A percentile compares a stretch with the other conserved stretches of the same genome.
Conservation (phyloP, 1,140 invertebrate species). For the Amyelois transitella region DNA sequence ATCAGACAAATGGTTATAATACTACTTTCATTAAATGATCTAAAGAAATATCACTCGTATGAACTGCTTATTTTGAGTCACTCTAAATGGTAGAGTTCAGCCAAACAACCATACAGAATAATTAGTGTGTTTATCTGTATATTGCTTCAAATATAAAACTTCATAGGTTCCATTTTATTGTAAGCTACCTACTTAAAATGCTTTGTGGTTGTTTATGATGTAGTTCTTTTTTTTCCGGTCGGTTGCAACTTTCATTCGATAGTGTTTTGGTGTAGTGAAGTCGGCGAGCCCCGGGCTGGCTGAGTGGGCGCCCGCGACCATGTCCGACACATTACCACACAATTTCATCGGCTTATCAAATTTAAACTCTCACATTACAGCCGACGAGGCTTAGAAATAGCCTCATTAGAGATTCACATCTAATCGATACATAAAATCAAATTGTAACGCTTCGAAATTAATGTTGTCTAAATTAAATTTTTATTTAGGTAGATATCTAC, state of each 20-base stretch:
- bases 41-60: too few relatives aligned
- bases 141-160: too few relatives aligned
- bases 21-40: too few relatives aligned
- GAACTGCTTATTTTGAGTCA: too few relatives aligned
- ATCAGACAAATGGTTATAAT: too few relatives aligned
- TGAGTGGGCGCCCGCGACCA: conserved; percentile 26
- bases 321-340: conserved; percentile 54
- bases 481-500: too few relatives aligned
- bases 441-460: neutral
- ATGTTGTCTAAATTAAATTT: neutral
- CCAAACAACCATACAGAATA: too few relatives aligned
- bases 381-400: conserved; percentile 10
- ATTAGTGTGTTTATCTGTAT: too few relatives aligned
- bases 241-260: neutral
- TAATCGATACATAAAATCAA: neutral
- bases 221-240: neutral
- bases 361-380: conserved; percentile 32
- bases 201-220: neutral
- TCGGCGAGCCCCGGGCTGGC: conserved; percentile 11
- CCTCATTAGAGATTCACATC: conserved; percentile 5
- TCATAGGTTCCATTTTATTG: too few relatives aligned
- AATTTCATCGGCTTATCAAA: conserved; percentile 50
- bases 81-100: too few relatives aligned
- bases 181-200: too few relatives aligned
- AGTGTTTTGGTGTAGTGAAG: neutral